Conservation (phyloP, 2,113 vertebrate species). For the Miniopterus natalensis region DNA sequence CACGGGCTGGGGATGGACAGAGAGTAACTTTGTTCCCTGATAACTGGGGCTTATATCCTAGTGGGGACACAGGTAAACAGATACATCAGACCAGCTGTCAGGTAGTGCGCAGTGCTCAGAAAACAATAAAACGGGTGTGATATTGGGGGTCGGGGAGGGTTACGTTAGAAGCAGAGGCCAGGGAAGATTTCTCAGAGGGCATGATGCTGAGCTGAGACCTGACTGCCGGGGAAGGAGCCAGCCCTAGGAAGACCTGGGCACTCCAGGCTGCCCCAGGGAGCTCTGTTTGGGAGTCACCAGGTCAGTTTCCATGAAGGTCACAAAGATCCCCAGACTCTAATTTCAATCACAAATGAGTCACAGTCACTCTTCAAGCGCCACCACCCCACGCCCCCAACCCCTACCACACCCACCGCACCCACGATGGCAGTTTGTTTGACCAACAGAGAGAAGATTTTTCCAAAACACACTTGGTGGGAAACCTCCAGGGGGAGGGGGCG, state of each 20-base stretch:
- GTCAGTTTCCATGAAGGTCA: constrained; percentile 46
- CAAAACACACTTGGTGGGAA: constrained; percentile 31
- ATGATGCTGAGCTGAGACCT: background rate
- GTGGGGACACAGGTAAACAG: background rate
- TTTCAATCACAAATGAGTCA: constrained; percentile 63
- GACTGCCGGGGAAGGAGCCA: background rate
- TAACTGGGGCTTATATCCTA: background rate
- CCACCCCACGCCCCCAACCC: background rate
- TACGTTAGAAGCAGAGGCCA: background rate
- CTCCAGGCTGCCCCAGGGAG: background rate
- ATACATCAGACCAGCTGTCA: no score
- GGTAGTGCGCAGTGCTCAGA: background rate
- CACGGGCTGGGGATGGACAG: background rate
- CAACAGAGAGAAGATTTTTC: constrained; percentile 69
- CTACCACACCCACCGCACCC: background rate
- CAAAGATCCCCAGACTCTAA: background rate
- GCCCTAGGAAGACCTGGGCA: background rate
- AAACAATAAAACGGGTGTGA: background rate
- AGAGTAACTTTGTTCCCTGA: background rate
- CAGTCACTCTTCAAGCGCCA: background rate
- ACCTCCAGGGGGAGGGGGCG: background rate
- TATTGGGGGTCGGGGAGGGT: fast-evolving
- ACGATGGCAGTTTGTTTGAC: constrained; percentile 46
- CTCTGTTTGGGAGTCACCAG: background rate
- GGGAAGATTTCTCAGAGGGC: background rate